Evolutionary conservation across 2,797 vertebrate species (phyloP).

Genomic region (Falco peregrinus): DNA sequence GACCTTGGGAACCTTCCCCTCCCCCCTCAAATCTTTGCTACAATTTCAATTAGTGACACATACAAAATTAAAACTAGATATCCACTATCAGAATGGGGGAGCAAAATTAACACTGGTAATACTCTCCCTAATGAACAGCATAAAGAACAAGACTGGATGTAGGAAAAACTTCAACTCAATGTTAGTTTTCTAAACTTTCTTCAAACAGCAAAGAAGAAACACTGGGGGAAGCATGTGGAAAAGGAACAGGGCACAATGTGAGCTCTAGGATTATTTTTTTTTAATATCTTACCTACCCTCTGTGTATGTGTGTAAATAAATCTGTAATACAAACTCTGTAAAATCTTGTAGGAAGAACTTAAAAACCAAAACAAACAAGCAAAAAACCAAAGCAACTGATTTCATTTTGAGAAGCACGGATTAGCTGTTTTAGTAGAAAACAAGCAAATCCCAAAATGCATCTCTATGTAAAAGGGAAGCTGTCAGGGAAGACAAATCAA

Average conservation of each 20-base stretch:
- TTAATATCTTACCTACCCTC: not conserved
- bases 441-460: not conserved
- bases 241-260: not conserved
- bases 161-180: not conserved
- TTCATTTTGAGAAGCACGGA: not conserved
- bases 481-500: not conserved
- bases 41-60: not conserved
- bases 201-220: fast-evolving
- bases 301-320: not conserved
- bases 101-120: not conserved
- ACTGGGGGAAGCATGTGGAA: fast-evolving
- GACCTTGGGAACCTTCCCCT: not conserved
- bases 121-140: not conserved
- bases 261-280: not conserved
- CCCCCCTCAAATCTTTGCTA: not conserved
- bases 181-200: not conserved
- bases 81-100: not conserved
- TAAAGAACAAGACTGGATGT: not conserved
- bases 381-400: not conserved
- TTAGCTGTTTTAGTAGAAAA: not conserved
- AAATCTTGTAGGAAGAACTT: not conserved
- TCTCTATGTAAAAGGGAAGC: not conserved
- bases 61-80: not conserved
- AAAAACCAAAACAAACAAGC: not conserved
- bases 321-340: not conserved